These are phyloP conservation scores for Sinocyclocheilus rhinocerous DNA, from an alignment of 2,113 vertebrate genomes.

Conservation along the genomic window DNA sequence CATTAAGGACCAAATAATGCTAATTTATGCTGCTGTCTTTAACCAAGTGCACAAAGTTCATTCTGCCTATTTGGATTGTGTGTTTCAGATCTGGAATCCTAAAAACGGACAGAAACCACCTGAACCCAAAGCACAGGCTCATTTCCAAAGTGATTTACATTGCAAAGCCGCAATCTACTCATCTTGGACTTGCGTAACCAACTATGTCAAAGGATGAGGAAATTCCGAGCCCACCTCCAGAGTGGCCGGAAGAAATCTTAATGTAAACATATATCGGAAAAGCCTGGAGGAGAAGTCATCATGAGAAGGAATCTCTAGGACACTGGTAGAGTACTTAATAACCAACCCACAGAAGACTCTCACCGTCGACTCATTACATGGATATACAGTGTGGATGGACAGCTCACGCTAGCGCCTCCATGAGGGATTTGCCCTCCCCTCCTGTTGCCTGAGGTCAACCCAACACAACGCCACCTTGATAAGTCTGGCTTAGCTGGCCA, in stretches of 20 bases:
- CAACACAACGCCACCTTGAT: conserved; percentile 75
- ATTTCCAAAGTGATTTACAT: conserved; percentile 22
- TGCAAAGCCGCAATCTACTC: background rate
- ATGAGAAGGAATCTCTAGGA: conserved; percentile 43
- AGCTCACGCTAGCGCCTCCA: conserved; percentile 35
- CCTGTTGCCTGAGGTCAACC: conserved; percentile 75
- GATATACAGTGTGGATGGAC: conserved; percentile 59
- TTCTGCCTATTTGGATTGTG: background rate
- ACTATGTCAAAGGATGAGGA: conserved; percentile 45
- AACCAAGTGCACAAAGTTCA: background rate
- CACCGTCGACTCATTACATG: conserved; percentile 22
- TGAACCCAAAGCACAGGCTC: background rate
- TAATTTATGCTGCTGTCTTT: background rate
- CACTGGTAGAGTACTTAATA: conserved; percentile 32
- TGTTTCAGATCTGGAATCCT: conserved; percentile 15
- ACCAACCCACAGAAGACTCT: conserved; percentile 25
- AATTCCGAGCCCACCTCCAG: conserved; percentile 37
- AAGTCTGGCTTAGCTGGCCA: conserved; percentile 81
- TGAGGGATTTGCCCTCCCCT: conserved; percentile 72
- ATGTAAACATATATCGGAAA: conserved; percentile 39
- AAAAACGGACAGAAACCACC: background rate
- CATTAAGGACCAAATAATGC: background rate
- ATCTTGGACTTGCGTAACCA: background rate
- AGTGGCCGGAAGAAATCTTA: conserved; percentile 46
- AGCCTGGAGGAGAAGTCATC: conserved; percentile 18